Conservation (phyloP, 1,140 invertebrate species). For the Drosophila bocki region DNA sequence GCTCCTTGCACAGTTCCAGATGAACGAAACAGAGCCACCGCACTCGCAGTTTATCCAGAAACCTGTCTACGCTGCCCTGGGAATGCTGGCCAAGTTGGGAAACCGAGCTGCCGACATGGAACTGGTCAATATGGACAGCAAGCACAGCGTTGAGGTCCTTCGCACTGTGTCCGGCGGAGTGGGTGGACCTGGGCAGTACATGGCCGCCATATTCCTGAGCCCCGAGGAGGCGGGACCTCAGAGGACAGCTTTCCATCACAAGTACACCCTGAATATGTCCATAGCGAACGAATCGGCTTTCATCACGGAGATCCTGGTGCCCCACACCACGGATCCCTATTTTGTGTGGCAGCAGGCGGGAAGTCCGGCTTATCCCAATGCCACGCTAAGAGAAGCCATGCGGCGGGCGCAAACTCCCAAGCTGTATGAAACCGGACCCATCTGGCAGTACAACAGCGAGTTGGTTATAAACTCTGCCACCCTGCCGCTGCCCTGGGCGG, state of each 20-base stretch:
- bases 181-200: conserved; percentile 56
- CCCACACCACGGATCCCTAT: conserved; percentile 71
- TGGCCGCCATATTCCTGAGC: conserved; percentile 72
- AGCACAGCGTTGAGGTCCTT: conserved; percentile 66
- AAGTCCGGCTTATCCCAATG: conserved; percentile 75
- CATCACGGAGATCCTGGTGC: conserved; percentile 84
- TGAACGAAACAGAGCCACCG: conserved; percentile 85
- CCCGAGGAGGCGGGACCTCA: conserved; percentile 70
- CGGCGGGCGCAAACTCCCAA: conserved; percentile 62
- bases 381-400: conserved; percentile 65
- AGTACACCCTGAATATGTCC: conserved; percentile 72
- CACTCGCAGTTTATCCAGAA: conserved; percentile 86
- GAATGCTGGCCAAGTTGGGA: conserved; percentile 85
- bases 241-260: conserved; percentile 60
- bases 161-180: conserved; percentile 59
- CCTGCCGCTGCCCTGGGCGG: conserved; percentile 70
- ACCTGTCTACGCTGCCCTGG: conserved; percentile 85
- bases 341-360: conserved; percentile 65
- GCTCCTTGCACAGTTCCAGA: conserved; percentile 86
- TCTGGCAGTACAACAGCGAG: conserved; percentile 75
- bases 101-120: conserved; percentile 67
- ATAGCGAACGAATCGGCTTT: conserved; percentile 77
- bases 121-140: conserved; percentile 68
- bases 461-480: conserved; percentile 70
- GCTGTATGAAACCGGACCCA: conserved; percentile 65